These are phyloP conservation scores for Rhogogaster chlorosoma DNA, from an alignment of 2,888 invertebrate genomes.

Conservation along the genomic window DNA sequence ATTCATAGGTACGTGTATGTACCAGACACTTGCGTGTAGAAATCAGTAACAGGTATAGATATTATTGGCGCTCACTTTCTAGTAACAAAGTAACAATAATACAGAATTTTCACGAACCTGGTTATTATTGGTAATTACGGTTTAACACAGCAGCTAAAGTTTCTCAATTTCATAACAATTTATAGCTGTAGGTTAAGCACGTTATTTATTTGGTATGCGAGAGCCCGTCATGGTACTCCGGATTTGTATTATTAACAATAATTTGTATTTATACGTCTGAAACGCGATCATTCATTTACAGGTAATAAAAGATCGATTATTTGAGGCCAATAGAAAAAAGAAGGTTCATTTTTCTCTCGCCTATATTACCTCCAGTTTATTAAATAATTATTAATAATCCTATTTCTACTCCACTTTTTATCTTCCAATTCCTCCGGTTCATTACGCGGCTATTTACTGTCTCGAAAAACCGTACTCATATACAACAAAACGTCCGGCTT, in stretches of 20 bases:
- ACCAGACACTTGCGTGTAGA: not conserved
- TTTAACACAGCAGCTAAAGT: slow-evolving; percentile 4
- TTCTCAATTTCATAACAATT: slow-evolving; percentile 41
- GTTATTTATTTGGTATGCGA: slow-evolving; percentile 34
- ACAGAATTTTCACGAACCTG: slow-evolving; percentile 24
- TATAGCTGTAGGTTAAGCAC: slow-evolving; percentile 24
- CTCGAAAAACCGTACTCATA: slow-evolving; percentile 32
- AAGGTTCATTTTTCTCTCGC: not conserved
- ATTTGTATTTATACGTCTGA: not conserved
- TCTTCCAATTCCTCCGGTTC: not conserved
- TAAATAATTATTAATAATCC: not conserved
- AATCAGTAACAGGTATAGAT: not conserved
- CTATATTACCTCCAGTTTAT: not conserved
- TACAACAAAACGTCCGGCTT: slow-evolving; percentile 28
- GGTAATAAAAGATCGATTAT: not conserved
- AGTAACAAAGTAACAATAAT: slow-evolving; percentile 42
- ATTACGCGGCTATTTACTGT: slow-evolving; percentile 23
- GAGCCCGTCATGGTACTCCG: not conserved
- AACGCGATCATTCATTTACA: not conserved
- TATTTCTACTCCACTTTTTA: not conserved
- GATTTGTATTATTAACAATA: slow-evolving; percentile 18
- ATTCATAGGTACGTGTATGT: not conserved
- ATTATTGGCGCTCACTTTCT: not conserved
- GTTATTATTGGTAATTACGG: slow-evolving; percentile 33
- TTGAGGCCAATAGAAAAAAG: not conserved